These are phyloP conservation scores for Anhinga rufa DNA, from an alignment of 2,113 vertebrate species.

Conservation along the genomic window DNA sequence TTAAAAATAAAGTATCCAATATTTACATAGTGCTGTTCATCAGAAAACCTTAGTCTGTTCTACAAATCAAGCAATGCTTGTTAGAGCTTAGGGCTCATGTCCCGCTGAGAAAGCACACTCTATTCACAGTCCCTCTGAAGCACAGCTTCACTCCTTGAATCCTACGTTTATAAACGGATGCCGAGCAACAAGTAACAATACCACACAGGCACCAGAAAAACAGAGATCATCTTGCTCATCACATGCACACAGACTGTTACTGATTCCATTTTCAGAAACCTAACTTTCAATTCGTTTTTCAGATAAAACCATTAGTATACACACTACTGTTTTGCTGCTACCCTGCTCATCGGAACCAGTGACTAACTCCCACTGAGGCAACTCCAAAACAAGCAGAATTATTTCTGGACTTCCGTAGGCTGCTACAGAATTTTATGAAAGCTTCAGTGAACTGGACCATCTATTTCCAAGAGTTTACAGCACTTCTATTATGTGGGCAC, in stretches of 20 bases:
- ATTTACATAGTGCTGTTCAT: background rate
- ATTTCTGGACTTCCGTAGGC: background rate
- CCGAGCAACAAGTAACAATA: background rate
- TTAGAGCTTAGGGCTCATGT: background rate
- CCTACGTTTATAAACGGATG: background rate
- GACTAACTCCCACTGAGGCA: background rate
- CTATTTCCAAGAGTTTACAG: background rate
- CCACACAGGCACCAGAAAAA: background rate
- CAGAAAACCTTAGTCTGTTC: background rate
- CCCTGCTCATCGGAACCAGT: background rate
- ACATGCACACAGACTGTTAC: background rate
- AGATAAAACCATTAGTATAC: background rate
- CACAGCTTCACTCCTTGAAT: background rate
- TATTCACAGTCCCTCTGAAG: background rate
- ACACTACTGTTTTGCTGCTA: background rate
- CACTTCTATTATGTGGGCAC: background rate
- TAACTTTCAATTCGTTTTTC: background rate
- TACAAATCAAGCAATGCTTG: background rate
- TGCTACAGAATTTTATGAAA: background rate
- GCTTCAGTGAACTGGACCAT: background rate
- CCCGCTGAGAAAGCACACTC: background rate
- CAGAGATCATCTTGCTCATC: background rate
- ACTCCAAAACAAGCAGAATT: background rate
- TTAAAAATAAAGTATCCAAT: background rate
- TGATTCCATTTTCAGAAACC: background rate